Percentiles rank a stretch among this genome's conserved stretches.
phyloP scores from a whole-genome alignment of 2,888 invertebrate genomes.

The Adineta ricciae region DNA sequence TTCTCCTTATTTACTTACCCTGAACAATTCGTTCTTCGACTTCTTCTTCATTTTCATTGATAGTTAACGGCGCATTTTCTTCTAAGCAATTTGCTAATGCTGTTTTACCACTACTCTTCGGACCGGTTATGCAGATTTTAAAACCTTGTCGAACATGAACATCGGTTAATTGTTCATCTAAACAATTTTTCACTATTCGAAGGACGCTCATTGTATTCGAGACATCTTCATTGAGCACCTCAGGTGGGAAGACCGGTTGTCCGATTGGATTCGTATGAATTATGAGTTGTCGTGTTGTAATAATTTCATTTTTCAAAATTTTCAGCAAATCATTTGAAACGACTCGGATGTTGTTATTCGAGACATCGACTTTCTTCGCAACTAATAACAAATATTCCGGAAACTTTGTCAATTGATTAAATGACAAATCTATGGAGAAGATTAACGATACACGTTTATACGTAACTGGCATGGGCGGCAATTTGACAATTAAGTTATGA shows the following conservation, averaged over 20 bases:
- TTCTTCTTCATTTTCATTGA: neutral
- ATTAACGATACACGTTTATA: neutral
- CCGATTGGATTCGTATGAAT: neutral
- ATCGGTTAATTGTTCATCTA: neutral
- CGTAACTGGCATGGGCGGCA: neutral
- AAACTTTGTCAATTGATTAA: slow-evolving; percentile 9
- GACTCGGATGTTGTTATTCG: neutral
- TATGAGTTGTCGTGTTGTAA: neutral
- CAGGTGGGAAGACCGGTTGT: neutral
- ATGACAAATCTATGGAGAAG: slow-evolving; percentile 10
- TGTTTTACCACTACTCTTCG: neutral
- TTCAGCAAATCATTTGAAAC: neutral
- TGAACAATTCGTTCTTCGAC: slow-evolving; percentile 2
- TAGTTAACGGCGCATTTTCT: neutral
- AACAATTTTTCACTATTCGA: neutral
- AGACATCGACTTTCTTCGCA: neutral
- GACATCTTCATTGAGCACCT: neutral
- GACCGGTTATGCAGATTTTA: neutral
- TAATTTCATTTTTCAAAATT: neutral
- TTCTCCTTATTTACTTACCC: neutral
- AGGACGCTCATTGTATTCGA: neutral
- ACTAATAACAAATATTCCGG: neutral
- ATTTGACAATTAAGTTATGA: slow-evolving; percentile 2
- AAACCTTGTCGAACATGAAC: neutral
- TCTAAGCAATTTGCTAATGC: neutral